Percentiles rank a stretch among this genome's conserved stretches.
Evolutionary conservation across 2,113 vertebrate species (phyloP).

Genomic region (Psephotus haematonotus): DNA sequence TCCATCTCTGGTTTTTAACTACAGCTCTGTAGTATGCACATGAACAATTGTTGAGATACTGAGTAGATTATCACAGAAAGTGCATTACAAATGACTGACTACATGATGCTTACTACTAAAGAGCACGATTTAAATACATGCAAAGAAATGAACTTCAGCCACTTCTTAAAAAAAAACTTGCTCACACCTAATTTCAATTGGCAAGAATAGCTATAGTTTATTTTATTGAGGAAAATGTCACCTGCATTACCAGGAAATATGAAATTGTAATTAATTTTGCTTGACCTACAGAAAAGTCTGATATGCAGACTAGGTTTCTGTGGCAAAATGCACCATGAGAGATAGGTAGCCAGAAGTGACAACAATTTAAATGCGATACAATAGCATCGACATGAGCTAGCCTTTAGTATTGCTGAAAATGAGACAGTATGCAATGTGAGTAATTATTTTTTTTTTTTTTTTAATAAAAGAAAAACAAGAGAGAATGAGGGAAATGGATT

Average conservation of each 20-base stretch:
- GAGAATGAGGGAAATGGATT: neutral
- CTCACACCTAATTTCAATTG: neutral
- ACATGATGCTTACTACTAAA: neutral
- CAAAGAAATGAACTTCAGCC: neutral
- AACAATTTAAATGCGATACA: neutral
- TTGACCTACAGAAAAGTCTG: neutral
- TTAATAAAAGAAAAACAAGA: neutral
- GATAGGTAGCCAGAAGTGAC: neutral
- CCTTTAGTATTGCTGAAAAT: constrained; percentile 35
- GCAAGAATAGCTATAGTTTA: neutral
- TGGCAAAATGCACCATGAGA: neutral
- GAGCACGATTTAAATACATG: neutral
- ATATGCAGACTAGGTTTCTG: neutral
- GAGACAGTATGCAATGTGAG: constrained; percentile 28
- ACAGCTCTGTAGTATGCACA: neutral
- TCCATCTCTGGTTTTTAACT: constrained; percentile 14
- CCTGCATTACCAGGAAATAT: constrained; percentile 16
- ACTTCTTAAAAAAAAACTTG: neutral
- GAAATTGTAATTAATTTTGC: neutral
- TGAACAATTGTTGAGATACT: neutral
- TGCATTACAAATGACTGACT: neutral
- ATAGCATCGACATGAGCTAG: neutral
- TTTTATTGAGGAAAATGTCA: neutral
- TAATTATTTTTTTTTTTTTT: constrained; percentile 24
- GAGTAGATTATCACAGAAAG: neutral